Conservation (phyloP, 2,797 vertebrate genomes). For the Pristis pectinata region DNA sequence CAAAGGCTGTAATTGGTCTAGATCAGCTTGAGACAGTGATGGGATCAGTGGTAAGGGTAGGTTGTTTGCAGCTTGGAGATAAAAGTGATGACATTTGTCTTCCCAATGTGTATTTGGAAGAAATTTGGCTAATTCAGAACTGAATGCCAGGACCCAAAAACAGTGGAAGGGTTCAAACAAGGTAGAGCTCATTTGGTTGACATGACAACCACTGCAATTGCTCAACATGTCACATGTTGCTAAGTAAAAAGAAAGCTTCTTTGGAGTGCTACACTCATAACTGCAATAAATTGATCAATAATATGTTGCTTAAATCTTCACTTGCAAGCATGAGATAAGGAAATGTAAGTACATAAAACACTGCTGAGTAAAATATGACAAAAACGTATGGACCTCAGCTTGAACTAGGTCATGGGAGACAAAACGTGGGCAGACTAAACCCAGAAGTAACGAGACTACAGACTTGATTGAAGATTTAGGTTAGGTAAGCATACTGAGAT, state of each 20-base stretch:
- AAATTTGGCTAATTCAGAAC: not conserved
- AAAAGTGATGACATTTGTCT: not conserved
- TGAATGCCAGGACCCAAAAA: not conserved
- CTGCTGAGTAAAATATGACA: not conserved
- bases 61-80: not conserved
- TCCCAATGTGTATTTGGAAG: not conserved
- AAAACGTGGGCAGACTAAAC: not conserved
- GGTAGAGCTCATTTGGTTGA: not conserved
- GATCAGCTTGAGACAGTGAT: not conserved
- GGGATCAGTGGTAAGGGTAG: not conserved
- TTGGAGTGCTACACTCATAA: not conserved
- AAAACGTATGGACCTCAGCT: not conserved
- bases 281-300: not conserved
- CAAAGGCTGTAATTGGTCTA: not conserved
- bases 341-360: not conserved
- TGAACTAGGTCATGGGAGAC: not conserved
- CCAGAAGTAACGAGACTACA: not conserved
- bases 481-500: not conserved
- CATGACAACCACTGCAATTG: constrained; percentile 1
- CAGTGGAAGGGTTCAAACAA: not conserved
- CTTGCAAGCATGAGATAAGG: constrained; percentile 1
- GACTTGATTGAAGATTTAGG: not conserved
- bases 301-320: not conserved
- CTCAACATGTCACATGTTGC: not conserved
- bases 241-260: not conserved